A percentile compares a stretch with the other conserved stretches of the same genome.
These are phyloP conservation scores for Amblyteles armatorius DNA, from an alignment of 2,888 invertebrate genomes.

Conservation along the genomic window DNA sequence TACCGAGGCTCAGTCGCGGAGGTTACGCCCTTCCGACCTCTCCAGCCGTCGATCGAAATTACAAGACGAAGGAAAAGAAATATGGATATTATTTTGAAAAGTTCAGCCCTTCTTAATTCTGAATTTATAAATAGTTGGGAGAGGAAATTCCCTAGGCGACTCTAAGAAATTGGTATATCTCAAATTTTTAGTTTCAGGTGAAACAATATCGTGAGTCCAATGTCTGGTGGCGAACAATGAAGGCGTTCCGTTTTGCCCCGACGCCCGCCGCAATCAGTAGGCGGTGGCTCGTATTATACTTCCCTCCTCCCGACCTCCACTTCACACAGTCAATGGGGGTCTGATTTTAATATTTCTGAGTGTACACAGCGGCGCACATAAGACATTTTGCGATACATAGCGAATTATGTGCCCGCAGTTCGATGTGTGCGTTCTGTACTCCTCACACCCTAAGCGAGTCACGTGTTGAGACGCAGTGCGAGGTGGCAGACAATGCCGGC, in stretches of 20 bases:
- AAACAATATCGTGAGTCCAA: not conserved
- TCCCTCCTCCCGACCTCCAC: slow-evolving; percentile 7
- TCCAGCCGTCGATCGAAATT: too few species aligned
- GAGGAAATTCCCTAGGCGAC: too few species aligned
- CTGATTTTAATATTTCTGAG: slow-evolving; percentile 66
- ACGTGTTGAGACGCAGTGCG: slow-evolving; percentile 50
- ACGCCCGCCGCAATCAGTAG: slow-evolving; percentile 12
- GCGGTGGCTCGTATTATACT: slow-evolving; percentile 12
- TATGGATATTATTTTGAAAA: too few species aligned
- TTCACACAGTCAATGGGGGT: slow-evolving; percentile 19
- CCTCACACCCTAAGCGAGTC: slow-evolving; percentile 30
- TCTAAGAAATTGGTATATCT: not conserved
- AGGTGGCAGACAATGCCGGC: slow-evolving; percentile 31
- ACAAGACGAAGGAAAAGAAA: too few species aligned
- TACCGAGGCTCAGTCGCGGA: too few species aligned
- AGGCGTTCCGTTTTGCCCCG: slow-evolving; percentile 31
- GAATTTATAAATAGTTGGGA: too few species aligned
- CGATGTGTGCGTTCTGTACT: not conserved
- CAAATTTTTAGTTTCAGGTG: not conserved
- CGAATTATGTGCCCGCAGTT: slow-evolving; percentile 25
- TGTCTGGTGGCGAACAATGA: not conserved
- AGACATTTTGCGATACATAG: slow-evolving; percentile 39
- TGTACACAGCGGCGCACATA: slow-evolving; percentile 48
- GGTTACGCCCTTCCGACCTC: too few species aligned
- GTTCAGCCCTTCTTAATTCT: too few species aligned